Conservation (phyloP, 2,113 vertebrate genomes). For the Notarius quadriscutis region DNA sequence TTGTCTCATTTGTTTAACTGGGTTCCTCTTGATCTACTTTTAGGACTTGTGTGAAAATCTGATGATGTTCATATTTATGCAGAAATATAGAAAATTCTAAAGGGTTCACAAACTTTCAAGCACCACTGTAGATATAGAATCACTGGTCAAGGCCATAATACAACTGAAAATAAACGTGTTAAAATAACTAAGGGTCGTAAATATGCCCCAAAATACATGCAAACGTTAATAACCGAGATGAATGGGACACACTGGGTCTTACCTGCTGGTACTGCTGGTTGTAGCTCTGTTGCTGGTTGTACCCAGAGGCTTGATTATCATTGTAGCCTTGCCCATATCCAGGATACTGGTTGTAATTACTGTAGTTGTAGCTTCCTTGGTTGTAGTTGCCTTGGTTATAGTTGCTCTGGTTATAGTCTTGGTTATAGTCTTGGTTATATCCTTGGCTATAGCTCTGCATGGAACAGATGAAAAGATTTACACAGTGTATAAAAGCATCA, state of each 20-base stretch:
- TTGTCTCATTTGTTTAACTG: too few relatives aligned
- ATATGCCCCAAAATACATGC: background rate
- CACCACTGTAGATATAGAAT: too few relatives aligned
- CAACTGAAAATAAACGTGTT: too few relatives aligned
- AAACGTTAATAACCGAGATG: conserved; percentile 9
- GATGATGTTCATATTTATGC: too few relatives aligned
- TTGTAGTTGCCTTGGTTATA: conserved; percentile 79
- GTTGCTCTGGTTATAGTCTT: conserved; percentile 78
- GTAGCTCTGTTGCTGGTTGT: conserved; percentile 70
- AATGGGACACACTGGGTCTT: background rate
- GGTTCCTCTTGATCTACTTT: too few relatives aligned
- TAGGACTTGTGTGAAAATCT: too few relatives aligned
- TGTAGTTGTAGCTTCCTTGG: conserved; percentile 61
- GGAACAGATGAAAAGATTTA: background rate
- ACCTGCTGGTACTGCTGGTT: conserved; percentile 81
- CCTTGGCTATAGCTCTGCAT: conserved; percentile 58
- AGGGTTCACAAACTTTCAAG: too few relatives aligned
- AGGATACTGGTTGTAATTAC: conserved; percentile 81
- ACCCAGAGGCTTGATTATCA: conserved; percentile 72
- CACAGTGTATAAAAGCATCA: background rate
- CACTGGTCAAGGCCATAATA: too few relatives aligned
- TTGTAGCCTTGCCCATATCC: conserved; percentile 83
- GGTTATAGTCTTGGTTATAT: conserved; percentile 72
- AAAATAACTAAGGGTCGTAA: background rate
- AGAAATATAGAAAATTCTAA: too few relatives aligned